Base-by-base conservation (phyloP, 2,797 vertebrate genomes). In the Helarctos malayanus region DNA sequence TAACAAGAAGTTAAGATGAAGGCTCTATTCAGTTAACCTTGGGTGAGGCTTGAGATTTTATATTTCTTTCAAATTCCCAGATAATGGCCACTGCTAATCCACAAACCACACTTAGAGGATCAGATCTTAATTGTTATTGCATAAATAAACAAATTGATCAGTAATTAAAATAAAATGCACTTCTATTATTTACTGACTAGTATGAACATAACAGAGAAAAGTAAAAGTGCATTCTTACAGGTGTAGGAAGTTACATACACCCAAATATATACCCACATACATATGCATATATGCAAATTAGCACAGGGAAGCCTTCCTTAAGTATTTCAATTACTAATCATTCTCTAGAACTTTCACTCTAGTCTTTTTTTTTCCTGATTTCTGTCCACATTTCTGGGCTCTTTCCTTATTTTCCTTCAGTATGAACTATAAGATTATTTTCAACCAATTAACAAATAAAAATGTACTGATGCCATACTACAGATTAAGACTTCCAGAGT, bases 281-380 rank as follows among this genome's bases (percentile, higher is more conserved):
- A 65, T 29, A 73, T 63, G 59, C 45, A 78, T 47, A 52, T 59
- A 38, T 54, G 49, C 84, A 94, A 94, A 82, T 73, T 85, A 71
- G 38, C 6, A 57, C 9, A 38, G 7, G 14, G 54, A 11, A 52
- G 1, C 1, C 8, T 68, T 71, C n/a, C n/a, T 83, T 56, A 76
- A 91, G 14, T 80, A 41, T 63, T 96, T 76, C 18, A 16, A 83
- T 79, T 92, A 82, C 23, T 95, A n/a, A 69, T 71, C 61, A 82
- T 18, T 63, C 19, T 57, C 76, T 81, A 49, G 27, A 81, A 76
- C 2, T 86, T 87, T 89, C 32, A 75, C 56, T 91, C 25, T 45
- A 49, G 12, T 23, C 54, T 5, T 78, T 68, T n/a, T 65, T 94
- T 78, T 73, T 57, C 57, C 78, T 71, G 4, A 78, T 57, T 95